Conservation (phyloP, 2,888 invertebrate species). For the Cheilosia variabilis region DNA sequence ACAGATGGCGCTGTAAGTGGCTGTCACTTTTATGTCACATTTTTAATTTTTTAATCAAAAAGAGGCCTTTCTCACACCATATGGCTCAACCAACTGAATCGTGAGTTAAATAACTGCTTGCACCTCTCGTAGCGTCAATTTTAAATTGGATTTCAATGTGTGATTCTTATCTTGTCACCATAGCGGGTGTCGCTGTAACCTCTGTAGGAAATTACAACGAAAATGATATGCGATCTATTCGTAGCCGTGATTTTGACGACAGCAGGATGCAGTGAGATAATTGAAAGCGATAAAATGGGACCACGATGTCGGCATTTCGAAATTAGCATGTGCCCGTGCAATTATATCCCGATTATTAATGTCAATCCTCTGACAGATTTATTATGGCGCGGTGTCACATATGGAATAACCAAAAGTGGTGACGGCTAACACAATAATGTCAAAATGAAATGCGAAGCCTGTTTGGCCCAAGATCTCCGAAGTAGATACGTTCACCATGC, state of each 20-base stretch:
- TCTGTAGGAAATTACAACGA: background rate
- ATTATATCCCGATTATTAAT: background rate
- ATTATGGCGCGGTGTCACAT: background rate
- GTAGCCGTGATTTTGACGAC: too few relatives aligned
- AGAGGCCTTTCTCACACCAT: too few relatives aligned
- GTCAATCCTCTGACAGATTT: constrained; percentile 1
- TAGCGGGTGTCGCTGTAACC: background rate
- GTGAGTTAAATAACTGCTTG: background rate
- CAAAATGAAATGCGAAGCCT: background rate
- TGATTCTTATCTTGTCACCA: background rate
- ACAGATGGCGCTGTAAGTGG: too few relatives aligned
- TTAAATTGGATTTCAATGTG: constrained; percentile 1
- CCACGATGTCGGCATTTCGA: background rate
- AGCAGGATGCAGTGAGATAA: background rate
- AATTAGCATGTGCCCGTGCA: background rate
- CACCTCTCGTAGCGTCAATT: background rate
- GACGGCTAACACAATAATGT: background rate
- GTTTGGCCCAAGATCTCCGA: background rate
- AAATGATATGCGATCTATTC: background rate
- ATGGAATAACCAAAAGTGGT: background rate
- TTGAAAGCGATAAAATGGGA: background rate
- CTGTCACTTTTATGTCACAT: too few relatives aligned
- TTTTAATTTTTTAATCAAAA: too few relatives aligned
- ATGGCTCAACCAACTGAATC: too few relatives aligned
- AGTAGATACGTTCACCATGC: background rate